These are phyloP conservation scores for Crotalus horridus DNA, from an alignment of 2,113 vertebrate species.

Conservation along the genomic window DNA sequence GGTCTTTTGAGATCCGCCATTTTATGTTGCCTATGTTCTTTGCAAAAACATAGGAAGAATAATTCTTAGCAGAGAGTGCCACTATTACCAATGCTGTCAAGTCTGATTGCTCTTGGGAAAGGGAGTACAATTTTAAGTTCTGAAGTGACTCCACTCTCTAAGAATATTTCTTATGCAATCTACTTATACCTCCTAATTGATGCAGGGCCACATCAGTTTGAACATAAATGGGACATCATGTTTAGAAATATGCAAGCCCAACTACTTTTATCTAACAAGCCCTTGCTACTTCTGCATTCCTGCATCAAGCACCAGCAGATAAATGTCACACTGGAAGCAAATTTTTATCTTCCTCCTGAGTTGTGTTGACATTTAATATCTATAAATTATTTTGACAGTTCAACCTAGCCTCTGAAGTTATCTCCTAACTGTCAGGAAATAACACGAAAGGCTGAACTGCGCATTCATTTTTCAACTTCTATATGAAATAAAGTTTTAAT, in stretches of 20 bases:
- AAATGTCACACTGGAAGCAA: constrained; percentile 70
- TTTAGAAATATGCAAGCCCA: constrained; percentile 67
- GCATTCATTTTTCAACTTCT: constrained; percentile 53
- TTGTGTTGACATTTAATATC: constrained; percentile 66
- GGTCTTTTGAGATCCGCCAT: background rate
- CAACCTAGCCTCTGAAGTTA: constrained; percentile 59
- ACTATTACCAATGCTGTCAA: constrained; percentile 54
- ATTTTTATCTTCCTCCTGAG: constrained; percentile 65
- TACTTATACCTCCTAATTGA: constrained; percentile 73
- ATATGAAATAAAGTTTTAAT: constrained; percentile 63
- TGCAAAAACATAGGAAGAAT: constrained; percentile 35
- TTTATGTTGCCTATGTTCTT: constrained; percentile 22
- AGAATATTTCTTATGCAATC: constrained; percentile 61
- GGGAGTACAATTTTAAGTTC: constrained; percentile 62
- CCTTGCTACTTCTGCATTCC: constrained; percentile 66
- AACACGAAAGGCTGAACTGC: constrained; percentile 56
- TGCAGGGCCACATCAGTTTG: constrained; percentile 66
- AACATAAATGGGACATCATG: constrained; percentile 71
- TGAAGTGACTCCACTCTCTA: constrained; percentile 66
- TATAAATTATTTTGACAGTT: constrained; percentile 69
- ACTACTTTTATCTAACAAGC: constrained; percentile 59
- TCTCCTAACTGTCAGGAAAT: constrained; percentile 59
- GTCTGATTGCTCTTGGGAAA: constrained; percentile 57
- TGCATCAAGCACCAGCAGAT: constrained; percentile 67
- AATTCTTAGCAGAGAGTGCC: constrained; percentile 48